Evolutionary conservation across 2,888 invertebrate species (phyloP).

Genomic region (Synanthedon andrenaeformis): DNA sequence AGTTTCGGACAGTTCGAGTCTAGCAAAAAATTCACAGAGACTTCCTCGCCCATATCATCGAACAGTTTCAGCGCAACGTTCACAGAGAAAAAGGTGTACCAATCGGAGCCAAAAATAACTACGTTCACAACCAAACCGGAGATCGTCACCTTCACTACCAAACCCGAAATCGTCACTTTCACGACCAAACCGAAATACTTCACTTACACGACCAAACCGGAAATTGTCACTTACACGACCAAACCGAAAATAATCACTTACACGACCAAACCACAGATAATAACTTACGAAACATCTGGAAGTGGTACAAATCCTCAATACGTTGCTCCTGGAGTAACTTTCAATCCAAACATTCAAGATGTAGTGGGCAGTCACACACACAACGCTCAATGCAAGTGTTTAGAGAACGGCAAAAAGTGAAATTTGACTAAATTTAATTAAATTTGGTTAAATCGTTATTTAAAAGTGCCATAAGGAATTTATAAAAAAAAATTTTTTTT

Average conservation of each 20-base stretch:
- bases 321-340: slow-evolving; percentile 41
- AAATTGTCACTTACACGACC: slow-evolving; percentile 31
- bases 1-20: slow-evolving; percentile 9
- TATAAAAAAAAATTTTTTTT: slow-evolving; percentile 5
- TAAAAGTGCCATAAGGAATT: slow-evolving; percentile 39
- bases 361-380: slow-evolving; percentile 41
- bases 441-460: slow-evolving; percentile 1
- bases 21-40: slow-evolving; percentile 21
- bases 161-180: slow-evolving; percentile 40
- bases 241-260: slow-evolving; percentile 28
- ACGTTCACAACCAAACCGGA: slow-evolving; percentile 43
- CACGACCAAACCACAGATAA: slow-evolving; percentile 35
- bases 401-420: slow-evolving; percentile 39
- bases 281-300: slow-evolving; percentile 52
- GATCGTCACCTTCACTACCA: slow-evolving; percentile 40
- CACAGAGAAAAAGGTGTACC: slow-evolving; percentile 39
- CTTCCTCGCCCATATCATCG: slow-evolving; percentile 12
- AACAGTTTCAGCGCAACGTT: slow-evolving; percentile 20
- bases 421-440: slow-evolving; percentile 2
- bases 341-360: slow-evolving; percentile 42
- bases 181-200: slow-evolving; percentile 43
- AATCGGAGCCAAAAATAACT: slow-evolving; percentile 40
- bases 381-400: slow-evolving; percentile 48
- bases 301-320: slow-evolving; percentile 50
- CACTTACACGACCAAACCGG: slow-evolving; percentile 41